Evolutionary conservation across 2,113 vertebrate genomes (phyloP), one percentile per base, ranked within the genome.

Genomic region (Callithrix jacchus): DNA sequence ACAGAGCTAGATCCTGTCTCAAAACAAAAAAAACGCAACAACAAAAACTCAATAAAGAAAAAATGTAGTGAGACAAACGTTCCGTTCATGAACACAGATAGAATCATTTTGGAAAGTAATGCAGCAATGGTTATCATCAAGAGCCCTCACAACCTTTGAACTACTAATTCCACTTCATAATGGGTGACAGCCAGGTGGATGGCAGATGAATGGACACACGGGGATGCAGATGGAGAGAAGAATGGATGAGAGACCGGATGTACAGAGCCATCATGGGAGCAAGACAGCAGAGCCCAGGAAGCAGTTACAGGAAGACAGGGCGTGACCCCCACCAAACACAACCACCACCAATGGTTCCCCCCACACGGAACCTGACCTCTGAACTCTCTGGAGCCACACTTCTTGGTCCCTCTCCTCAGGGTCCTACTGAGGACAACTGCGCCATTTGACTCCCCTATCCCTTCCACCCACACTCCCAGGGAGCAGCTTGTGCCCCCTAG

Each of bases 131-230:
- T 20, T 17, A 52, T 20, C 61, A 23, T 0, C 30, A 27, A 64
- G 45, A 70, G 35, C 81, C n/a, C 49, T 47, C 54, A 42, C 13
- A 2, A 21, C 27, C 70, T 71, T 16, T 10, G 54, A 56, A n/a
- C 2, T 0, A 3, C 17, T 25, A n/a, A 54, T 4, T 25, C 12
- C 2, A 23, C 73, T 64, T 64, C 61, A 64, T 32, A 64, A 64
- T 18, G 8, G 10, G 23, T 3, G 6, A 42, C 0, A 1, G 71
- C 3, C 2, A 56, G 25, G 68, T 27, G 42, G 3, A 42, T 5
- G 1, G 37, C 3, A 61, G 77, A 58, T 8, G 85, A 81, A 52
- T 1, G 5, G 71, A 91, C 23, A 73, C 16, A 6, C 4, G 5
- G 40, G 80, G 3, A 32, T 56, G 12, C 42, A 0, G 14, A 25